Conservation (phyloP, 2,113 vertebrate species). For the Takifugu flavidus region DNA sequence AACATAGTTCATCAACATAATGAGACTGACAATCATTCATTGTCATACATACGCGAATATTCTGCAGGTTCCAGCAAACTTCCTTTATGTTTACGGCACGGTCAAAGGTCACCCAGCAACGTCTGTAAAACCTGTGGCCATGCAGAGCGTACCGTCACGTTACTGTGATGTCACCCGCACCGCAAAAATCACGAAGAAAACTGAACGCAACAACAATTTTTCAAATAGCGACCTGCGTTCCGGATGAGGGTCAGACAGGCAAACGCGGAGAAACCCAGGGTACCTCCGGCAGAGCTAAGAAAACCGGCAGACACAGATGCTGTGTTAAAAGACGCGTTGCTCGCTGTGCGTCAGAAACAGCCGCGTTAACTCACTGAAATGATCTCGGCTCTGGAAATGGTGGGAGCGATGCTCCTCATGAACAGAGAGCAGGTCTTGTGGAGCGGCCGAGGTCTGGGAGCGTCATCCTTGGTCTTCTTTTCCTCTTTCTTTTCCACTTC, state of each 20-base stretch:
- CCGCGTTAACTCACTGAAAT: slow-evolving; percentile 78
- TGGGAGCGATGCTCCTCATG: slow-evolving; percentile 88
- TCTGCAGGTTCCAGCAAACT: slow-evolving; percentile 92
- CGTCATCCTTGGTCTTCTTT: slow-evolving; percentile 78
- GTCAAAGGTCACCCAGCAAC: slow-evolving; percentile 91
- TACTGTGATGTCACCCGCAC: background rate
- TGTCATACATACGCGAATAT: slow-evolving; percentile 81
- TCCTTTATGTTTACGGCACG: slow-evolving; percentile 91
- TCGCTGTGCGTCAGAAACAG: background rate
- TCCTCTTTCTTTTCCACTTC: slow-evolving; percentile 77
- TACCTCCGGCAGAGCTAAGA: slow-evolving; percentile 84
- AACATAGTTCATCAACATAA: background rate
- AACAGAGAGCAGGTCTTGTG: slow-evolving; percentile 91
- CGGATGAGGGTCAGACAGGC: slow-evolving; percentile 86
- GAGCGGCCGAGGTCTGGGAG: slow-evolving; percentile 82
- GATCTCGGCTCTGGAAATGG: slow-evolving; percentile 88
- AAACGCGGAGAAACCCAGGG: slow-evolving; percentile 88
- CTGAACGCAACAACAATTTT: background rate
- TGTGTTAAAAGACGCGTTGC: background rate
- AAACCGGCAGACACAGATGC: background rate
- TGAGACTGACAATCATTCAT: background rate
- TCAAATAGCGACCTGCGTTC: slow-evolving; percentile 80
- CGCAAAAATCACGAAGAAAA: background rate
- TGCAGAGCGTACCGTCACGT: background rate
- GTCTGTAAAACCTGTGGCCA: slow-evolving; percentile 82